Conservation (phyloP, 2,113 vertebrate species). For the Callospermophilus lateralis region DNA sequence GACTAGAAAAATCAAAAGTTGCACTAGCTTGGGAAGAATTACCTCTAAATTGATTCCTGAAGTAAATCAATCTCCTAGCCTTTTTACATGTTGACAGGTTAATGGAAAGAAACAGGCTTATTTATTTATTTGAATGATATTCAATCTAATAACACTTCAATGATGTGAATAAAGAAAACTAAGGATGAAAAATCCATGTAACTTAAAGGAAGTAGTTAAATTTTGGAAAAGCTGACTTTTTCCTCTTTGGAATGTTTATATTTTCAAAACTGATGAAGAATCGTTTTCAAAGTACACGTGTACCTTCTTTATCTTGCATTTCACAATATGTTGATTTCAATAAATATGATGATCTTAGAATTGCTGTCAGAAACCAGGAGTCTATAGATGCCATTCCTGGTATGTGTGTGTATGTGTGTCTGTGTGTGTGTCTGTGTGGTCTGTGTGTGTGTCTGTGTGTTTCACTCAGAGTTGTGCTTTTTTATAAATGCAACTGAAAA, state of each 20-base stretch:
- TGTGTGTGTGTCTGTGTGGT: neutral
- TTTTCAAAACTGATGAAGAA: slow-evolving; percentile 9
- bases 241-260: neutral
- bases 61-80: slow-evolving; percentile 75
- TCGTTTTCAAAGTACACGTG: neutral
- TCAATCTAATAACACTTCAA: slow-evolving; percentile 71
- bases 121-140: slow-evolving; percentile 80
- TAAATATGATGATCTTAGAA: neutral
- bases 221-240: slow-evolving; percentile 25
- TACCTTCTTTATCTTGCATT: slow-evolving; percentile 29
- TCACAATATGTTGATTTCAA: slow-evolving; percentile 17
- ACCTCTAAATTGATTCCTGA: slow-evolving; percentile 76
- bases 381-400: neutral
- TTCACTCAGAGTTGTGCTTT: neutral
- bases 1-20: slow-evolving; percentile 73
- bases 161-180: slow-evolving; percentile 59
- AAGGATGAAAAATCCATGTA: slow-evolving; percentile 65
- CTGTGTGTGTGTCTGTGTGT: neutral
- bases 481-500: neutral
- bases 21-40: slow-evolving; percentile 75
- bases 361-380: neutral
- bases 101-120: slow-evolving; percentile 75
- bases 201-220: slow-evolving; percentile 41
- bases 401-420: neutral
- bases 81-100: slow-evolving; percentile 74